Percentiles rank a stretch among this genome's conserved stretches.
These are phyloP conservation scores for Ashinkailepas kermadecensis DNA, from an alignment of 2,888 invertebrate genomes.

Conservation along the genomic window DNA sequence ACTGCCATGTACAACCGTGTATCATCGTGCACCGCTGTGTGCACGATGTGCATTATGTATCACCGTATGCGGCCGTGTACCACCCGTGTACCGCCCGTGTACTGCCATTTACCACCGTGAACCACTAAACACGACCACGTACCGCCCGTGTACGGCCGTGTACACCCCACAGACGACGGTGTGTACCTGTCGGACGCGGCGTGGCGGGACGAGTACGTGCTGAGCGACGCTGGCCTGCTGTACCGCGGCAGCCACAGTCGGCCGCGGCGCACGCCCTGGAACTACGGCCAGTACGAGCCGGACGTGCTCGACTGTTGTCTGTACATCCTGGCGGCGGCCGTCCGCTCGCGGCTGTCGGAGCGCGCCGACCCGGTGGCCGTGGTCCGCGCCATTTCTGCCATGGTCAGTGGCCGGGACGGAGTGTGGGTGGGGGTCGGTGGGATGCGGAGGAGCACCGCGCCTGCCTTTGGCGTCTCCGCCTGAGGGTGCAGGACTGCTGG, in stretches of 20 bases:
- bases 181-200: conserved; percentile 59
- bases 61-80: too few species aligned
- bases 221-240: conserved; percentile 80
- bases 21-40: too few species aligned
- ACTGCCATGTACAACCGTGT: too few species aligned
- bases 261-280: conserved; percentile 79
- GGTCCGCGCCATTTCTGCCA: conserved; percentile 72
- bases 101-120: too few species aligned
- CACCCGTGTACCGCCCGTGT: too few species aligned
- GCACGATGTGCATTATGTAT: too few species aligned
- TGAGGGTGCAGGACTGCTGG: too few species aligned
- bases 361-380: conserved; percentile 70
- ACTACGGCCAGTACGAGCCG: conserved; percentile 80
- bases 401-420: conserved; percentile 48
- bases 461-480: too few species aligned
- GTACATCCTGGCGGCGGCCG: conserved; percentile 62
- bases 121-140: too few species aligned
- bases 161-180: conserved; percentile 47
- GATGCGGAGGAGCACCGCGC: too few species aligned
- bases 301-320: conserved; percentile 72
- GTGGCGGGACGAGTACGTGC: conserved; percentile 71
- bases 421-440: too few species aligned
- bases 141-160: too few species aligned
- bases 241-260: conserved; percentile 82
- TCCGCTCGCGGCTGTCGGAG: conserved; percentile 44